Base-by-base conservation (phyloP, 1,140 invertebrate species). In the Leptonema lineaticorne region DNA sequence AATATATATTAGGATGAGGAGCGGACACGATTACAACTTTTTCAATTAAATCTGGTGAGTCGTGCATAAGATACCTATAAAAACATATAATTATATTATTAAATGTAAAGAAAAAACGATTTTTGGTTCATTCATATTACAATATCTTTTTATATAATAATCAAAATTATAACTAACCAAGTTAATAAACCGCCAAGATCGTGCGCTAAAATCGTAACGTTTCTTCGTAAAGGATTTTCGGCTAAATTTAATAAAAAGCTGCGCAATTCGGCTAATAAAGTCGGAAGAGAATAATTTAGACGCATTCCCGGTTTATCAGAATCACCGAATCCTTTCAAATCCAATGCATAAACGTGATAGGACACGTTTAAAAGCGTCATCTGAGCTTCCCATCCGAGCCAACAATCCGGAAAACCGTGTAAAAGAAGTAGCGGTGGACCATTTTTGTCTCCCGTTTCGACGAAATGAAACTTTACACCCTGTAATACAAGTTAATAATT, bases 391-490 rank as follows among this genome's bases (percentile, higher is more conserved):
- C 88, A 89, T 26, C 86, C 84, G 26, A 88, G 74, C 87, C 90
- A 92, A 75, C 87, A 92, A 71, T 92, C 90, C 5, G 90, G 90
- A 77, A 92, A 92, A 33, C 91, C 91, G 76, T 92, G 91, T 3
- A 92, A 76, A 3, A 91, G 79, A 27, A 92, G 75, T 26, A 92
- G 70, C 5, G 91, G 76, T 8, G 86, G 88, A 66, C 85, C 83
- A 22, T 79, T 76, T 59, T 77, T 76, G 45, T 81, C 70, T 18
- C 90, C 90, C 14, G 83, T 77, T 78, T 90, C 89, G 1, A 92
- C 88, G 75, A 91, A 92, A 80, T 92, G 90, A 26, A 92, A 84
- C 78, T 90, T 90, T 14, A 89, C 82, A 24, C 85, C 84, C 89
- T 91, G 74, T 50, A 83, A 82, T 68, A 74, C 3, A 26, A 58